Percentiles rank a stretch among this genome's conserved stretches.
These are phyloP conservation scores for Volucella inanis DNA, from an alignment of 2,888 invertebrate species.

Conservation along the genomic window DNA sequence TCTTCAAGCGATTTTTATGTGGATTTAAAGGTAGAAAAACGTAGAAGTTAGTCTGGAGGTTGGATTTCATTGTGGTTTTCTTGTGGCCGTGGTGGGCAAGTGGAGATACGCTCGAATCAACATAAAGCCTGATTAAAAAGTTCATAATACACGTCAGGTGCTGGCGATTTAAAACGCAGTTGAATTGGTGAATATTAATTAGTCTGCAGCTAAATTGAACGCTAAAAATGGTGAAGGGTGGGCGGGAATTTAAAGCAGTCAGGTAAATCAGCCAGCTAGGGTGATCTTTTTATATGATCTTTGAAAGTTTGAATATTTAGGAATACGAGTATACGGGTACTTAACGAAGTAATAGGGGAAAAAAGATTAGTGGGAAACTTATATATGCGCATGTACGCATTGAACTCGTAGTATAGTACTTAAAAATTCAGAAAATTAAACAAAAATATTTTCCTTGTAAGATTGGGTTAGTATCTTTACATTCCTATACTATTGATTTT, in stretches of 20 bases:
- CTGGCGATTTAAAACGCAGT: conserved; percentile 34
- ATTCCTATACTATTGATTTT: too few species aligned
- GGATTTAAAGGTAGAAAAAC: conserved; percentile 48
- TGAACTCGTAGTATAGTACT: too few species aligned
- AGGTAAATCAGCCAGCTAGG: conserved; percentile 17
- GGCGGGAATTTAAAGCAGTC: conserved; percentile 6
- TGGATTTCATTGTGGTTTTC: conserved; percentile 32
- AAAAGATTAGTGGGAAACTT: too few species aligned
- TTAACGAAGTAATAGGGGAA: too few species aligned
- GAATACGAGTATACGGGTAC: too few species aligned
- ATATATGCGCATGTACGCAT: too few species aligned
- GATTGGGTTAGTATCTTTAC: too few species aligned
- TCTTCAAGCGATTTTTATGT: conserved; percentile 64
- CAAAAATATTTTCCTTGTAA: too few species aligned
- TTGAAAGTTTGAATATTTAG: too few species aligned
- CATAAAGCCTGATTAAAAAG: conserved; percentile 52
- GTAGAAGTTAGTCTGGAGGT: conserved; percentile 1
- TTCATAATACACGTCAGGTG: conserved; percentile 44
- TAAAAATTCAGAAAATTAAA: too few species aligned
- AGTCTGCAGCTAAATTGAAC: conserved; percentile 33
- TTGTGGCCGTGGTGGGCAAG: conserved; percentile 19
- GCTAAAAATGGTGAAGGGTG: not conserved
- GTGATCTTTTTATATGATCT: conserved; percentile 19
- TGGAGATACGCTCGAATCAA: conserved; percentile 71
- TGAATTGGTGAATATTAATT: conserved; percentile 65